Conservation (phyloP, 1,140 invertebrate genomes). For the Chionoecetes opilio region DNA sequence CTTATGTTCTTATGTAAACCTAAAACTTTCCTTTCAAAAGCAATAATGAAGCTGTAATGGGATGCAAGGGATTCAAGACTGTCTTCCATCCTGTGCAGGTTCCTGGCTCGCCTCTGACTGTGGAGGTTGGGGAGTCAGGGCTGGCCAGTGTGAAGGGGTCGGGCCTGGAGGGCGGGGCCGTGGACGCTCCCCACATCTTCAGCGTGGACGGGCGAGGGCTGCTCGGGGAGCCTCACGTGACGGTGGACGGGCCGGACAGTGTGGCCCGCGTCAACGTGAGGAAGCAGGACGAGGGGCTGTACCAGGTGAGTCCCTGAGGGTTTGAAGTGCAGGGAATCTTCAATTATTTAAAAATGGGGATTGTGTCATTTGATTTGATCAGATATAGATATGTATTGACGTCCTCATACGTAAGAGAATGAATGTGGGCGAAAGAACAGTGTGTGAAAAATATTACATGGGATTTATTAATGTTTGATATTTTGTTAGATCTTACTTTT, state of each 20-base stretch:
- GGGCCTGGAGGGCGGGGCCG: constrained; percentile 83
- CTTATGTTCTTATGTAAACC: no score
- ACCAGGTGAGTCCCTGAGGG: constrained; percentile 82
- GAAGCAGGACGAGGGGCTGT: constrained; percentile 86
- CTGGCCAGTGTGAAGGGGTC: constrained; percentile 87
- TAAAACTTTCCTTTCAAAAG: no score
- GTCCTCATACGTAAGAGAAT: no score
- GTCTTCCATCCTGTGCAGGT: constrained; percentile 61
- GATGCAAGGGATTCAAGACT: neutral
- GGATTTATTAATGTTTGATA: no score
- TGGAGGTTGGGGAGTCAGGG: constrained; percentile 87
- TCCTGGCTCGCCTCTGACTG: constrained; percentile 86
- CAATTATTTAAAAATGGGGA: neutral
- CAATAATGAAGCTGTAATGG: neutral
- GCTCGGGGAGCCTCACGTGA: constrained; percentile 86
- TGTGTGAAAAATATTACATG: no score
- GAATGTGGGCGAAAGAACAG: no score
- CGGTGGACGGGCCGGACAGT: constrained; percentile 89
- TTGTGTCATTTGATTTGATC: no score
- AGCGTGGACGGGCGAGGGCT: constrained; percentile 85
- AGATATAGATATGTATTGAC: no score
- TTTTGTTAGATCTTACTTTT: no score
- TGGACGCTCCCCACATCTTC: constrained; percentile 83
- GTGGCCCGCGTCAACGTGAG: constrained; percentile 86
- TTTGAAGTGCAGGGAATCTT: neutral